These are phyloP conservation scores for Psittacula echo DNA, from an alignment of 2,797 vertebrate species.

Conservation along the genomic window DNA sequence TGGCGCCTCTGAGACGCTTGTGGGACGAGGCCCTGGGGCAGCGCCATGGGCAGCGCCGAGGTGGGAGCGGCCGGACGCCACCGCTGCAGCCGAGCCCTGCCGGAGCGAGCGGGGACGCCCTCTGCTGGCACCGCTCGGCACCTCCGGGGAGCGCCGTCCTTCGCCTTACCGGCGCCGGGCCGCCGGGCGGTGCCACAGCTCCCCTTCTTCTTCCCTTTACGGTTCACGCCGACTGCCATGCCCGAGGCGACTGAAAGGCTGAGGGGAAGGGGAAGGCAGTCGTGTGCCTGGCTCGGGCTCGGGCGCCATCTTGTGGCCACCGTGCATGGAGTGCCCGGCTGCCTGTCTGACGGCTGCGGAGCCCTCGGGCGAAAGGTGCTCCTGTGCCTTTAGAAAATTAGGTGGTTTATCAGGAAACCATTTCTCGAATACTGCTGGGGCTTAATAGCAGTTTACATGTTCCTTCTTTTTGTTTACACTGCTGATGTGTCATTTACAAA, in stretches of 20 bases:
- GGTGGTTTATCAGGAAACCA: fast-evolving
- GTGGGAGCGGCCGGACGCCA: fast-evolving
- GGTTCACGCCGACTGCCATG: fast-evolving
- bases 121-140: background rate
- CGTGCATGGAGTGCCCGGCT: background rate
- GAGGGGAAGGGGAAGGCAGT: fast-evolving
- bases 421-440: background rate
- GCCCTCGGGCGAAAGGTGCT: no score
- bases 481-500: background rate
- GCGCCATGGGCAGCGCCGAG: fast-evolving
- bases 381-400: fast-evolving
- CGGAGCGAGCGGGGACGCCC: background rate
- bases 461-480: background rate
- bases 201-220: no score
- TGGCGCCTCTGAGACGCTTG: background rate
- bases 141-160: fast-evolving
- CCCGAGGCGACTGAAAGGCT: fast-evolving
- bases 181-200: background rate
- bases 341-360: background rate
- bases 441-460: background rate
- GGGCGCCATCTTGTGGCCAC: constrained; percentile 26
- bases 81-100: background rate
- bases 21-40: fast-evolving
- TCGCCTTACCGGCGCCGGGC: background rate
- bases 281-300: background rate